Base-by-base conservation (phyloP, 2,888 invertebrate genomes). In the Heliconius erato region DNA sequence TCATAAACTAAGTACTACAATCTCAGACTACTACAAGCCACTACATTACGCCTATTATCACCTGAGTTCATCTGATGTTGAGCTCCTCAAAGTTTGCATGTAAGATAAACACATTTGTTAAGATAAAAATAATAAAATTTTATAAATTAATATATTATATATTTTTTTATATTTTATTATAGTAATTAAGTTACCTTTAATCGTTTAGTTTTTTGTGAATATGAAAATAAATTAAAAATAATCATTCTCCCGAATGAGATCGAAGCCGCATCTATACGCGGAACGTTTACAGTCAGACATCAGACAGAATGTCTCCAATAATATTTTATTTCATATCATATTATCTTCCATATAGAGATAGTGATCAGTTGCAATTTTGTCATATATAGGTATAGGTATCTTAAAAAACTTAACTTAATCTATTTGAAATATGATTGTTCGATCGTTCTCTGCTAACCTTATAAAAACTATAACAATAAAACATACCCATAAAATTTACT, bases 11-110 rank as follows among this genome's bases (percentile, higher is more conserved):
- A 87, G 87, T 87, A 85, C 86, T 81, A 69, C 77, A 63, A 87
- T 87, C 87, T 84, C 86, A 80, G 59, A 44, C 81, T 63, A 44
- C 76, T 77, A 77, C 69, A n/a, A 63, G 85, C 84, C 83, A 86
- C 85, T 86, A 87, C 89, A 90, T 90, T 89, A 89, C 86, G 87
- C 85, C 83, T 85, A 87, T 87, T 91, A 91, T 91, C 90, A 84
- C 80, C 79, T 76, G 87, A 84, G 86, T 84, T 82, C 86, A 90
- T 90, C 88, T 86, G 40, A 40, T 78, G 35, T 67, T 74, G 82
- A 5, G 87, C 71, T 86, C 86, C 89, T 89, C 87, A 91, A 91
- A 89, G 83, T 88, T 68, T 69, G 23, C 12, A n/a, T 35, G 16
- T 40, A 72, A 65, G 49, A 65, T 72, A 67, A 76, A 44, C 2